Evolutionary conservation across 2,888 invertebrate species (phyloP).

Genomic region (Drosophila formosana): DNA sequence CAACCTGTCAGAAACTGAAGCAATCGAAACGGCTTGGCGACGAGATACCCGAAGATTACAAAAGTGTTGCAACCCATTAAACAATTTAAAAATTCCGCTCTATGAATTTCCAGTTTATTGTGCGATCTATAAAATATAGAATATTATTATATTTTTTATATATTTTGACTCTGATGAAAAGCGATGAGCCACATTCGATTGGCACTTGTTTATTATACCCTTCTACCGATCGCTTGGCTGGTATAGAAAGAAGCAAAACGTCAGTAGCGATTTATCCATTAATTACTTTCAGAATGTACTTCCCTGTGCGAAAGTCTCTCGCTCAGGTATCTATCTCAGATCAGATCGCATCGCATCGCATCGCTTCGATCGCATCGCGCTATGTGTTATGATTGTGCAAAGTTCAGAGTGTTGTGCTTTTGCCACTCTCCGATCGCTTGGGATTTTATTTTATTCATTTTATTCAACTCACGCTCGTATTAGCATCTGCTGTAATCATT

Average conservation of each 20-base stretch:
- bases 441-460: conserved; percentile 5
- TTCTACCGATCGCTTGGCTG: neutral
- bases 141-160: no score
- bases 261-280: conserved; percentile 23
- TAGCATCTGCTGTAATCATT: neutral
- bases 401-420: conserved; percentile 37
- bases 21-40: neutral
- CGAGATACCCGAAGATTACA: neutral
- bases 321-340: neutral
- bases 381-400: conserved; percentile 30
- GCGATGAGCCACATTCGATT: no score
- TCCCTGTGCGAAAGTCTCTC: conserved; percentile 25
- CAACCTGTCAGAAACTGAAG: neutral
- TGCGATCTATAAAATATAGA: no score
- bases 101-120: no score
- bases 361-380: neutral
- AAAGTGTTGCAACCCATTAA: no score
- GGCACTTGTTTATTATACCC: neutral
- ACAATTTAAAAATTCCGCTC: no score
- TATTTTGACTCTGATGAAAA: no score
- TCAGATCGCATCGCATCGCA: neutral
- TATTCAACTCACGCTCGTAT: neutral
- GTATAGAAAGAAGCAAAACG: neutral
- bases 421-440: conserved; percentile 14
- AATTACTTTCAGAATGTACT: conserved; percentile 43